phyloP scores from a whole-genome alignment of 2,113 vertebrate genomes.

The Varanus salvator region DNA sequence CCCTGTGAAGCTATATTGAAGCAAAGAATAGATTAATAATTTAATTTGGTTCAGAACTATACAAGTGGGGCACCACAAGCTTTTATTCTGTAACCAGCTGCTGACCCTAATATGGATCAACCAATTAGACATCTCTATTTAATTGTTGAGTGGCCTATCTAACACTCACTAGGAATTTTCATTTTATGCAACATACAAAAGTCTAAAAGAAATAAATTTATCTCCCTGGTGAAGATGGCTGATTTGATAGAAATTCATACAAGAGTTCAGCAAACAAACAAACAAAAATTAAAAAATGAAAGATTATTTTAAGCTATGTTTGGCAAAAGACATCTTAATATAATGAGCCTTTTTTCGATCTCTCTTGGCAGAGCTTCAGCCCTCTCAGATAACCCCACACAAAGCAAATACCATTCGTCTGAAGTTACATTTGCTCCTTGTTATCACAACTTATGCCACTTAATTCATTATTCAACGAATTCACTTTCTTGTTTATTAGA shows the following conservation, averaged over 20 bases:
- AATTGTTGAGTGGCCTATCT: slow-evolving; percentile 86
- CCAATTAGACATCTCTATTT: slow-evolving; percentile 96
- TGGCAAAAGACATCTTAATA: slow-evolving; percentile 82
- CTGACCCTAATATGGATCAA: slow-evolving; percentile 92
- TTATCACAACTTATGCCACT: slow-evolving; percentile 85
- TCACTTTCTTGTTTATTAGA: slow-evolving; percentile 88
- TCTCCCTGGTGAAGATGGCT: slow-evolving; percentile 71
- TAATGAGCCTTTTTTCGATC: slow-evolving; percentile 79
- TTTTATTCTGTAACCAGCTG: slow-evolving; percentile 88
- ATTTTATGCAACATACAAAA: slow-evolving; percentile 76
- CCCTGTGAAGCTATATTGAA: slow-evolving; percentile 91
- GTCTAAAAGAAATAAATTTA: slow-evolving; percentile 72
- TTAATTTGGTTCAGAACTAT: slow-evolving; percentile 93
- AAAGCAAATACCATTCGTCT: slow-evolving; percentile 85
- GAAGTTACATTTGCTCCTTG: slow-evolving; percentile 87
- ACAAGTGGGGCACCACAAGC: slow-evolving; percentile 75
- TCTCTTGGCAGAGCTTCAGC: slow-evolving; percentile 77
- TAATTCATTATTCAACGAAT: slow-evolving; percentile 87
- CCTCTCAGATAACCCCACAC: slow-evolving; percentile 82
- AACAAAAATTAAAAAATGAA: slow-evolving; percentile 47
- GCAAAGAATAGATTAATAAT: slow-evolving; percentile 98
- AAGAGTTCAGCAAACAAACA: slow-evolving; percentile 72
- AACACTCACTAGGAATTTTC: slow-evolving; percentile 82
- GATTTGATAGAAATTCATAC: slow-evolving; percentile 77
- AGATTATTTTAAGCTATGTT: slow-evolving; percentile 80